phyloP scores from a whole-genome alignment of 2,113 vertebrate genomes.

The Odontesthes bonariensis region DNA sequence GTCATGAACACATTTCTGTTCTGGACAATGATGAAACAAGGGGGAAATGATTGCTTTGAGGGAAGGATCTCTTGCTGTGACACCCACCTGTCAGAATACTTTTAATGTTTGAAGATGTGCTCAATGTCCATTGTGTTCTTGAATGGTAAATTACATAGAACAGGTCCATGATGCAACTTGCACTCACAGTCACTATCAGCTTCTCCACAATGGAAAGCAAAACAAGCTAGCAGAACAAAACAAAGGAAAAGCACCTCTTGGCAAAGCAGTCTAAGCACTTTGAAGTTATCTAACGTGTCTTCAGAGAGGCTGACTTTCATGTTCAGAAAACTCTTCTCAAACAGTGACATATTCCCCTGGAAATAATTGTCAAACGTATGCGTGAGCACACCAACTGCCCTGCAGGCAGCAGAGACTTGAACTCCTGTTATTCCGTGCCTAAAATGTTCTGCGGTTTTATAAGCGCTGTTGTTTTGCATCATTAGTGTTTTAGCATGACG shows the following conservation, averaged over 20 bases:
- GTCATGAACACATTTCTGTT: neutral
- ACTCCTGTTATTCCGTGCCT: slow-evolving; percentile 58
- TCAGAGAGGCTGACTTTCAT: slow-evolving; percentile 79
- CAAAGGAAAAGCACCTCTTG: slow-evolving; percentile 72
- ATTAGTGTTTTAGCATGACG: slow-evolving; percentile 32
- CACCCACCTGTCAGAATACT: slow-evolving; percentile 15
- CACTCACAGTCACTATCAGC: slow-evolving; percentile 59
- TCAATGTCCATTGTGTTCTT: slow-evolving; percentile 41
- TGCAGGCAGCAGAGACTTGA: slow-evolving; percentile 55
- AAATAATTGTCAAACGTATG: slow-evolving; percentile 75
- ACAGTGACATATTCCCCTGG: slow-evolving; percentile 71
- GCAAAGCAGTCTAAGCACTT: slow-evolving; percentile 73
- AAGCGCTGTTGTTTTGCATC: slow-evolving; percentile 40
- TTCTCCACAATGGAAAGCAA: slow-evolving; percentile 43
- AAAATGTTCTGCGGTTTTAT: slow-evolving; percentile 21
- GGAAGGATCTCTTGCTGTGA: too few species aligned
- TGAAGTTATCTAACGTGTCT: slow-evolving; percentile 79
- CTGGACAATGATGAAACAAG: neutral
- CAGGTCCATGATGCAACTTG: slow-evolving; percentile 64
- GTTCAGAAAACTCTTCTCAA: slow-evolving; percentile 69
- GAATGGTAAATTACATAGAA: slow-evolving; percentile 48
- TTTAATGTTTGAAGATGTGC: slow-evolving; percentile 12
- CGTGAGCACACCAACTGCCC: slow-evolving; percentile 54
- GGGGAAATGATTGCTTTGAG: too few species aligned
- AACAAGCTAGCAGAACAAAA: slow-evolving; percentile 69